Conservation (phyloP, 2,113 vertebrate genomes). For the Heptranchias perlo region DNA sequence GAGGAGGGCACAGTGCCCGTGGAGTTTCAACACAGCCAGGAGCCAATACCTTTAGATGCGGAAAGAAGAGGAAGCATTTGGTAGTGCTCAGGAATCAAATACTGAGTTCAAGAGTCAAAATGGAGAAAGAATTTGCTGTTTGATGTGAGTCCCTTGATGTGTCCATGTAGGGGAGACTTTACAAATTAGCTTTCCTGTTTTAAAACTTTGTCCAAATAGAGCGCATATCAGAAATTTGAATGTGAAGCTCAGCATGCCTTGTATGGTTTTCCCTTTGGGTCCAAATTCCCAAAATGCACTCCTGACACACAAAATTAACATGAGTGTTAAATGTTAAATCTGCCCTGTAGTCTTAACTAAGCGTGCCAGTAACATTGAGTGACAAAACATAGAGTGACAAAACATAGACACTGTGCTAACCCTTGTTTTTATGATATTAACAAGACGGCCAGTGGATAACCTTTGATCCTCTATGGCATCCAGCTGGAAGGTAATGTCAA, state of each 20-base stretch:
- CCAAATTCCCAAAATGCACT: not conserved
- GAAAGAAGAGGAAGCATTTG: not conserved
- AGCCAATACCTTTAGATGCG: not conserved
- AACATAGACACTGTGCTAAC: not conserved
- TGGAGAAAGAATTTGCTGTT: not conserved
- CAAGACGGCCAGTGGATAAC: not conserved
- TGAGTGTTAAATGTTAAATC: not conserved
- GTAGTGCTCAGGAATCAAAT: not conserved
- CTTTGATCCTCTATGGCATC: not conserved
- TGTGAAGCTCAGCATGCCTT: not conserved
- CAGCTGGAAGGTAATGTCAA: not conserved
- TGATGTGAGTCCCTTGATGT: not conserved
- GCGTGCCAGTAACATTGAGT: not conserved
- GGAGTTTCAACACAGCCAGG: not conserved
- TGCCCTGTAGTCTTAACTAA: not conserved
- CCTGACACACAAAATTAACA: not conserved
- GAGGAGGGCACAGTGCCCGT: not conserved
- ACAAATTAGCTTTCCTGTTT: not conserved
- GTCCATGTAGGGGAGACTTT: not conserved
- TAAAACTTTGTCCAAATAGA: not conserved
- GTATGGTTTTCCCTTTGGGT: not conserved
- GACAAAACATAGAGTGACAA: not conserved
- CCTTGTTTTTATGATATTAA: not conserved
- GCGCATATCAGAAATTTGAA: not conserved
- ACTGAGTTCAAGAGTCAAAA: not conserved